Base-by-base conservation (phyloP, 1,140 invertebrate species). In the Cyclina sinensis region DNA sequence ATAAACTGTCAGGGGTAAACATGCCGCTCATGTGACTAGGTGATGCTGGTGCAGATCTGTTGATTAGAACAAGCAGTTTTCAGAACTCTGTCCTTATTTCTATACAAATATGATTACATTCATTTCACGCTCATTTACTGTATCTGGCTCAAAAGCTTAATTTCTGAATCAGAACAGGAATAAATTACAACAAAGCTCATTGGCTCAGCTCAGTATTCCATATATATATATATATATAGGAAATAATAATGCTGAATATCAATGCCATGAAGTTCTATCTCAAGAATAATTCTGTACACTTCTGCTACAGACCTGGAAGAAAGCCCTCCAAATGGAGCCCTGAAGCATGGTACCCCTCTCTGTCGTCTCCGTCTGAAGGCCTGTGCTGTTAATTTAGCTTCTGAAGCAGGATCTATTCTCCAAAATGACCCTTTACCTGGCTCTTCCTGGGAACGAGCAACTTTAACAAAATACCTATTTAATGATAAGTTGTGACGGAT, bases 401-500 rank as follows among this genome's bases (percentile, higher is more conserved):
- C 99, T 70, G 98, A 99, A 92, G 98, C 97, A 57, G 98, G 98
- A 96, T 99, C 99, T 95, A 99, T 99, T 92, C 98, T 97, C 99
- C 99, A 99, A 96, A 99, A 99, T 48, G 98, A 99, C 62, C 99
- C 99, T 96, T 96, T 96, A 30, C 99, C 99, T 0, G 99, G 99
- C 95, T 99, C 99, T 95, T 99, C 99, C 95, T 99, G 99, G 91
- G 98, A 98, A 86, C 99, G 97, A 18, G 99, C 98, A 88, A 99
- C 98, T 97, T 99, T 99, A 59, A 99, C 97, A 96, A 99, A 99
- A 95, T 99, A 99, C 95, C 99, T 97, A 96, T 99, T 99, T 82
- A 99, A 96, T 90, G 99, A 99, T 87, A 99, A 96, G 96, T 99
- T 99, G 96, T 99, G 99, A 91, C 99, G 97, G 94, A 99, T 99